Evolutionary conservation across 1,140 invertebrate species (phyloP).

Genomic region (Hypsibius dujardini): DNA sequence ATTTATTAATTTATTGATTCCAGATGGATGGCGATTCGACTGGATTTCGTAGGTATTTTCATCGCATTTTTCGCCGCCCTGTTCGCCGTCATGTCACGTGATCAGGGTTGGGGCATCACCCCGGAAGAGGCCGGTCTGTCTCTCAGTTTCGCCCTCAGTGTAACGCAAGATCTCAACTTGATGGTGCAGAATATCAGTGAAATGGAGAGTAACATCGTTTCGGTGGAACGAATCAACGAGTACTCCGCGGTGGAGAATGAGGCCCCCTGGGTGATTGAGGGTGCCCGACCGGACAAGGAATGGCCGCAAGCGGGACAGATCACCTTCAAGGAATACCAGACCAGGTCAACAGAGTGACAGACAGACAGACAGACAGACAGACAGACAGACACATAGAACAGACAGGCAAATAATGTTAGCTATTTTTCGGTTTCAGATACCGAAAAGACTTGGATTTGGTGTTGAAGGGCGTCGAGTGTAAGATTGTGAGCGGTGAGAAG

Average conservation of each 20-base stretch:
- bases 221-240: conserved; percentile 26
- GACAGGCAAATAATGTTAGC: too few relatives aligned
- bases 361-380: too few relatives aligned
- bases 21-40: conserved; percentile 33
- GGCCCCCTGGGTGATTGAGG: too few relatives aligned
- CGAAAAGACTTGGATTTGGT: too few relatives aligned
- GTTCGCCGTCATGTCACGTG: conserved; percentile 35
- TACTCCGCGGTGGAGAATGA: conserved; percentile 16
- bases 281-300: too few relatives aligned
- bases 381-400: background rate
- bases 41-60: conserved; percentile 35
- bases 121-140: conserved; percentile 39
- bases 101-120: conserved; percentile 28
- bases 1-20: background rate
- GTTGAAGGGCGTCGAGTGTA: too few relatives aligned
- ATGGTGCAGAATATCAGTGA: conserved; percentile 22
- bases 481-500: too few relatives aligned
- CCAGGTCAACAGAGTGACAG: too few relatives aligned
- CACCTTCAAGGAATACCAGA: too few relatives aligned
- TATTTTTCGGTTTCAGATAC: too few relatives aligned
- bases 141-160: conserved; percentile 39
- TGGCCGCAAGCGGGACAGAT: too few relatives aligned
- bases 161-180: conserved; percentile 27
- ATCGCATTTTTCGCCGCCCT: conserved; percentile 35
- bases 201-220: conserved; percentile 25